Evolutionary conservation across 2,113 vertebrate genomes (phyloP), one percentile per base, ranked within the genome.

Genomic region (Carassius gibelio): DNA sequence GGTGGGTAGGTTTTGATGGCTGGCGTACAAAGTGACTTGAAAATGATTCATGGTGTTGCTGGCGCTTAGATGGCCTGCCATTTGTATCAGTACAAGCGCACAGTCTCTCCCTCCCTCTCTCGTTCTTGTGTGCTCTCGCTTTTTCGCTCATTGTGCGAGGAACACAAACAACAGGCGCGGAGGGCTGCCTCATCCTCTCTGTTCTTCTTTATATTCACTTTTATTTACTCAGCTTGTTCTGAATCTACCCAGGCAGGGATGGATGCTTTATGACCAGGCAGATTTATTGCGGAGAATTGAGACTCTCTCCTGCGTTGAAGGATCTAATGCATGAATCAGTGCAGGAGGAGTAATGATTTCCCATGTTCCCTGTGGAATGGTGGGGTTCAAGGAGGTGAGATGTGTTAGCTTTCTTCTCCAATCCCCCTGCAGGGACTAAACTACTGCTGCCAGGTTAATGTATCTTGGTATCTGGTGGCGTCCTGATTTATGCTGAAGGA

Each of bases 1-100:
- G 62, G 75, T 50, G 72, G 64, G 30, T 84, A 38, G 59, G 48
- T 79, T 77, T 80, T 77, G 77, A 75, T 77, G 23, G 42, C 83
- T 85, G 84, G 68, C 61, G 52, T 19, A 74, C 75, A 84, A 30
- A 74, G 62, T 88, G 81, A 86, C 75, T 83, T 45, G 66, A 86
- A 82, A 82, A 84, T 84, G 77, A 88, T 88, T 88, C 84, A 88
- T 87, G 76, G 72, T 77, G 62, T 81, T 86, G 81, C 84, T 71
- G 68, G 52, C 75, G 50, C 76, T 81, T 87, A 85, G 81, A 74
- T 83, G 34, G 36, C 55, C 81, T 75, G 69, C 76, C 69, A 84
- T 78, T 84, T 84, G 72, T 84, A 84, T 86, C 81, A 64, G 81
- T 34, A 72, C 11, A 59, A 72, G 26, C 9, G 8, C 57, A n/a